phyloP scores from a whole-genome alignment of 2,113 vertebrate genomes.

The Bubo blakistoni region DNA sequence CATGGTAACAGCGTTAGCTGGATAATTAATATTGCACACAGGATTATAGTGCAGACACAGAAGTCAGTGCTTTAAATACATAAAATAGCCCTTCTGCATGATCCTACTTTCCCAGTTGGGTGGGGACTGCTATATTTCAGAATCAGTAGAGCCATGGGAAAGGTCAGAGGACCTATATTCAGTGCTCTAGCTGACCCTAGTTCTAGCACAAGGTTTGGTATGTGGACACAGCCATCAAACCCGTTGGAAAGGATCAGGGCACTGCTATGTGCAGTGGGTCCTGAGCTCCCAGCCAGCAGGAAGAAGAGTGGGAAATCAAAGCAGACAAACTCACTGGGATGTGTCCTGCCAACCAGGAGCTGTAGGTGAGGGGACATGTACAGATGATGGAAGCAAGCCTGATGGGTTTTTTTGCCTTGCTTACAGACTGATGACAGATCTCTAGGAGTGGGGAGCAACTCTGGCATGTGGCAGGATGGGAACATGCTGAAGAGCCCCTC shows the following conservation, averaged over 20 bases:
- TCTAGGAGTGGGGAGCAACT: neutral
- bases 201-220: neutral
- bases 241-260: neutral
- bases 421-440: neutral
- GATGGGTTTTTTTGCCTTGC: neutral
- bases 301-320: neutral
- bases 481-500: neutral
- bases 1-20: slow-evolving; percentile 44
- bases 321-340: neutral
- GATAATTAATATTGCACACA: slow-evolving; percentile 41
- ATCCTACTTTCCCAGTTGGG: neutral
- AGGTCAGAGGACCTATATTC: neutral
- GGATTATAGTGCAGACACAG: neutral
- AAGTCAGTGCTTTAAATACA: neutral
- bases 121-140: neutral
- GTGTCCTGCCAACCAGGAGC: neutral
- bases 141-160: slow-evolving; percentile 25
- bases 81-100: neutral
- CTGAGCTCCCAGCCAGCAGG: neutral
- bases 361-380: neutral
- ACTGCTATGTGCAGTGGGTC: neutral
- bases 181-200: neutral
- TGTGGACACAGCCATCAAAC: accelerated
- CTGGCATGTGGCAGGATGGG: neutral
- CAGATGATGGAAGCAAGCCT: neutral